phyloP scores from a whole-genome alignment of 2,888 invertebrate species.

The Podabrus alpinus region DNA sequence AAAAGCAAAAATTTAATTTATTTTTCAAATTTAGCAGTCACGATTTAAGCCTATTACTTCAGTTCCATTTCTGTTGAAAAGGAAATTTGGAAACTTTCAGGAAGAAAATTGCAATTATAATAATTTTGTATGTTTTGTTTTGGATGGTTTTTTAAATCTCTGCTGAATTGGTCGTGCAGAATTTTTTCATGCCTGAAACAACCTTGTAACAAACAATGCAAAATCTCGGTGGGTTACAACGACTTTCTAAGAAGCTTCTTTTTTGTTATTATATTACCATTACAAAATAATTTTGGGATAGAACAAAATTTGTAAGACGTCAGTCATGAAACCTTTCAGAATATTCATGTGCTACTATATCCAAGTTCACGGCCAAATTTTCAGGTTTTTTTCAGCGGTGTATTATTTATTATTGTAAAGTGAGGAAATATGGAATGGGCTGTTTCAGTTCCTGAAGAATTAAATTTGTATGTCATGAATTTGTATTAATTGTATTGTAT shows the following conservation, averaged over 20 bases:
- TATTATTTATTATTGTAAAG: too few relatives aligned
- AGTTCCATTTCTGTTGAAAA: not conserved
- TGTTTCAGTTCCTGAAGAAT: too few relatives aligned
- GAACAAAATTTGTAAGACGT: not conserved
- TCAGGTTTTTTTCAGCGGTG: too few relatives aligned
- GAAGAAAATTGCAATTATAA: not conserved
- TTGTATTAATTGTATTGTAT: too few relatives aligned
- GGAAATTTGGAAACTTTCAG: not conserved
- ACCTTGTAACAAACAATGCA: not conserved
- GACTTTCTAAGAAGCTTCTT: not conserved
- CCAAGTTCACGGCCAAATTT: too few relatives aligned
- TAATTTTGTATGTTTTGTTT: not conserved
- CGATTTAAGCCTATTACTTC: not conserved
- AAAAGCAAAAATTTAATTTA: not conserved
- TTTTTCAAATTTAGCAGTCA: not conserved
- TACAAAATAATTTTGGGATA: not conserved
- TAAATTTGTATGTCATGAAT: too few relatives aligned
- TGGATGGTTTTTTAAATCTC: not conserved
- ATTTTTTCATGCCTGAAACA: not conserved
- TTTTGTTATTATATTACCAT: too few relatives aligned
- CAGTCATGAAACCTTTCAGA: too few relatives aligned
- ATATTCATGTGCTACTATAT: too few relatives aligned
- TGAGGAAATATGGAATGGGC: too few relatives aligned
- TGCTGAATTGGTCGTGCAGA: not conserved
- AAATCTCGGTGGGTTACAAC: not conserved